Evolutionary conservation across 2,797 vertebrate species (phyloP).

Genomic region (Parauchenoglanis punctatus): DNA sequence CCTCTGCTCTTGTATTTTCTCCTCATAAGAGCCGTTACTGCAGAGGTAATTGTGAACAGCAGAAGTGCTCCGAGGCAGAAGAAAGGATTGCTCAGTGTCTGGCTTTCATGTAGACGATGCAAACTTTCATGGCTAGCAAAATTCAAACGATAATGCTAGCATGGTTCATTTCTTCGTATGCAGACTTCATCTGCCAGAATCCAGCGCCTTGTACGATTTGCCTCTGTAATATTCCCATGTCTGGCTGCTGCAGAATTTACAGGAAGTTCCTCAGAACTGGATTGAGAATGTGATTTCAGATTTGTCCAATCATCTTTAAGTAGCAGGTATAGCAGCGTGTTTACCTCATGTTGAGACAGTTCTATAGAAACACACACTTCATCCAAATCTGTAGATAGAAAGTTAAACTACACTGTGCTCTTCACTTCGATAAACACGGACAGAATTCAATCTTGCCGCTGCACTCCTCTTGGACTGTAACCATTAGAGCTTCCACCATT

Average conservation of each 20-base stretch:
- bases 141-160: not conserved
- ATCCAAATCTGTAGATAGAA: not conserved
- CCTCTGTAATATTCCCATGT: not conserved
- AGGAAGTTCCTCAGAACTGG: not conserved
- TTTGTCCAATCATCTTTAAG: not conserved
- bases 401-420: not conserved
- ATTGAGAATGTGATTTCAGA: not conserved
- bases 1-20: slow-evolving; percentile 12
- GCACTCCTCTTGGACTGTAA: not conserved
- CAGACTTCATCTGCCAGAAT: not conserved
- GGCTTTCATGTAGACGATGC: not conserved
- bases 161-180: not conserved
- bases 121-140: not conserved
- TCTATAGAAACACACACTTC: not conserved
- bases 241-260: not conserved
- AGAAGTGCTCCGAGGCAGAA: slow-evolving; percentile 37
- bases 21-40: slow-evolving; percentile 8
- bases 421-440: not conserved
- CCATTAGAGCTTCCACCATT: too few relatives aligned
- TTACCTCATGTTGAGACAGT: not conserved
- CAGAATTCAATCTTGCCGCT: not conserved
- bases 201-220: not conserved
- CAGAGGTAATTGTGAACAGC: slow-evolving; percentile 38
- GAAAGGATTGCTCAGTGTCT: not conserved
- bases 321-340: not conserved